A percentile compares a stretch with the other conserved stretches of the same genome.
Conservation (phyloP, 2,113 vertebrate species). For the Genyomyrus donnyi region DNA sequence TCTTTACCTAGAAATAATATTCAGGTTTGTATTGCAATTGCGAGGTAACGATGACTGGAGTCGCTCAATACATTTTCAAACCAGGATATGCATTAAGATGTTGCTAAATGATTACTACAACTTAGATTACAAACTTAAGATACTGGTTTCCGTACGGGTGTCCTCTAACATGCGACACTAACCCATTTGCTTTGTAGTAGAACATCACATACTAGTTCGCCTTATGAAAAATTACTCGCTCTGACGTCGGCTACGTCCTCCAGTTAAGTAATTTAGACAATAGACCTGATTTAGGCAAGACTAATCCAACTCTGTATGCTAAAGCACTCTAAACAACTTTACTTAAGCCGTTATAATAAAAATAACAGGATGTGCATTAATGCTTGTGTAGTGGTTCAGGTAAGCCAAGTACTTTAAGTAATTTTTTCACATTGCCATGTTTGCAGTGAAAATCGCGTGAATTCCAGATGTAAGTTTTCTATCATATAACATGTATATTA, state of each 20-base stretch:
- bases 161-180: not conserved
- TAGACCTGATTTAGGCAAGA: not conserved
- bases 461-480: not conserved
- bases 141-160: not conserved
- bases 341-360: not conserved
- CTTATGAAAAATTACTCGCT: not conserved
- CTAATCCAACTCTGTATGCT: not conserved
- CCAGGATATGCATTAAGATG: not conserved
- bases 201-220: not conserved
- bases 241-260: not conserved
- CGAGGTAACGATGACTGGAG: not conserved
- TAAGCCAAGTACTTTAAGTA: not conserved
- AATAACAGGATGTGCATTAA: not conserved
- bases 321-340: not conserved
- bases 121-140: not conserved
- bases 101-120: not conserved
- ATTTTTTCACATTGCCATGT: not conserved
- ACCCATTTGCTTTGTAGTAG: not conserved
- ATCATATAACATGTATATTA: not conserved
- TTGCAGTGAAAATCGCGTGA: not conserved
- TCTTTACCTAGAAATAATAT: not conserved
- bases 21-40: not conserved
- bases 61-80: not conserved
- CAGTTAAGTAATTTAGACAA: not conserved
- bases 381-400: not conserved